Evolutionary conservation across 2,797 vertebrate genomes (phyloP).

Genomic region (Calcarius lapponicus): DNA sequence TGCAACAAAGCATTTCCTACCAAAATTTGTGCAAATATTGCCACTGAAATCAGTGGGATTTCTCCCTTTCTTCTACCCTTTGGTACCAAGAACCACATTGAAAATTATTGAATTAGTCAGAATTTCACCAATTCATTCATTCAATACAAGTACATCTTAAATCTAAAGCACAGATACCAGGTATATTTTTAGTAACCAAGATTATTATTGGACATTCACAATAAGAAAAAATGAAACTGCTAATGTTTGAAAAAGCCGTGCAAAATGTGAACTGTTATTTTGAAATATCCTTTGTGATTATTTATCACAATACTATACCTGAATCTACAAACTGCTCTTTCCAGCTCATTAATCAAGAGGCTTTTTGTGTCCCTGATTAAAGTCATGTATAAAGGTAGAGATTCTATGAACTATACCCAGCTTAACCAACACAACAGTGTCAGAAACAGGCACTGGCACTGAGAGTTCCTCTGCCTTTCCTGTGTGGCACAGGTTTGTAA

Average conservation of each 20-base stretch:
- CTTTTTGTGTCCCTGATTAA: neutral
- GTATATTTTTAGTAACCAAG: neutral
- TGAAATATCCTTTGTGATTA: neutral
- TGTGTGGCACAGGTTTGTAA: neutral
- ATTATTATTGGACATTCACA: neutral
- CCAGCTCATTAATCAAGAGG: neutral
- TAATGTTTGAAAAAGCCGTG: neutral
- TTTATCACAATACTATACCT: neutral
- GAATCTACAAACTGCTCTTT: neutral
- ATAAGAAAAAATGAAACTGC: neutral
- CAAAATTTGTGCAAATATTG: neutral
- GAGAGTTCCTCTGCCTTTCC: neutral
- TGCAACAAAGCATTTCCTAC: neutral
- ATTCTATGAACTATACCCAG: neutral
- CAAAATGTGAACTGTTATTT: neutral
- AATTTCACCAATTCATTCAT: neutral
- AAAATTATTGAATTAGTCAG: neutral
- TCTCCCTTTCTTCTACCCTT: neutral
- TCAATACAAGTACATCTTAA: neutral
- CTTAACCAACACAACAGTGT: neutral
- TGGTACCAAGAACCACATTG: neutral
- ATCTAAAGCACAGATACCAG: neutral
- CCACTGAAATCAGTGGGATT: neutral
- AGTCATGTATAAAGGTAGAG: neutral
- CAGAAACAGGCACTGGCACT: neutral